Conservation (phyloP, 2,888 invertebrate genomes). For the Escarpia spicata region DNA sequence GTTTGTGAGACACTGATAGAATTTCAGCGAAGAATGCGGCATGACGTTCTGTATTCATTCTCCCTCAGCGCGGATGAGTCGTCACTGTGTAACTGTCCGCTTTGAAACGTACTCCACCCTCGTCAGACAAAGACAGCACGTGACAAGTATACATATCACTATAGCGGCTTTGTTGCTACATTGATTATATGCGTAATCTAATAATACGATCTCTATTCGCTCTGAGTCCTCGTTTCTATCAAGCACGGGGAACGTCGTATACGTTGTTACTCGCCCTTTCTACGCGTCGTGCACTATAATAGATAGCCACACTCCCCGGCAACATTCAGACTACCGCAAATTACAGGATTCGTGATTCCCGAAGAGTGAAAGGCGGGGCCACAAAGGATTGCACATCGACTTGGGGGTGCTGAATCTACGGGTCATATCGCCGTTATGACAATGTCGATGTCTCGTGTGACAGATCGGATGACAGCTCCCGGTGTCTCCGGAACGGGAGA, state of each 20-base stretch:
- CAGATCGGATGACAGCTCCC: background rate
- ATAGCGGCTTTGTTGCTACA: background rate
- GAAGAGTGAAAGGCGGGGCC: background rate
- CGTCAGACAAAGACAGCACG: background rate
- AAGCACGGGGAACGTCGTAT: background rate
- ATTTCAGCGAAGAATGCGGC: background rate
- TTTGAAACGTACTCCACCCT: background rate
- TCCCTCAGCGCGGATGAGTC: background rate
- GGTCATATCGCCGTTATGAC: background rate
- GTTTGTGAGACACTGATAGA: background rate
- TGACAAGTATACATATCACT: background rate
- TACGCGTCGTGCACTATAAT: background rate
- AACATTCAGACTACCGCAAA: background rate
- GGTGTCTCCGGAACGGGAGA: background rate
- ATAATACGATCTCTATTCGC: background rate
- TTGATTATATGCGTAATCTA: background rate
- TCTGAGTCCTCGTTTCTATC: background rate
- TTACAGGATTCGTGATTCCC: background rate
- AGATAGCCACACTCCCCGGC: background rate
- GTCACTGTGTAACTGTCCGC: background rate
- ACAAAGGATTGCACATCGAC: background rate
- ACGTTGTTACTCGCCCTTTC: background rate
- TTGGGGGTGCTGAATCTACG: background rate
- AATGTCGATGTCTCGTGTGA: background rate
- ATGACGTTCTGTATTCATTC: background rate